Evolutionary conservation across 2,113 vertebrate genomes (phyloP).

Genomic region (human): GRCh38 chr4:22851501-22852000

Average conservation of each 20-base stretch:
- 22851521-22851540: background rate
- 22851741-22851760: background rate
- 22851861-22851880: background rate
- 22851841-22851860: background rate
- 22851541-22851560: background rate
- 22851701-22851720: background rate
- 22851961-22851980: background rate
- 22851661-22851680: background rate
- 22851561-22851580: too few species aligned
- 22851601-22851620: background rate
- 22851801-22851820: background rate
- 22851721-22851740: too few species aligned
- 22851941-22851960: background rate
- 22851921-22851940: background rate
- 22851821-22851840: background rate
- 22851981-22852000: background rate
- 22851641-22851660: background rate
- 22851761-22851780: background rate
- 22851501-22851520: background rate
- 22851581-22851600: background rate
- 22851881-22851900: background rate
- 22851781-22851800: background rate
- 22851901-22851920: background rate
- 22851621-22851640: background rate
- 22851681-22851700: background rate